These are phyloP conservation scores for Drosophila melanogaster DNA, from an alignment of 1,140 invertebrate species.

Conservation along the genomic window Release_6_plus_ISO1_MT NT_033777.3:20030001-20030500, in stretches of 20 bases:
- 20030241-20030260: constrained; percentile 80
- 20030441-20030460: constrained; percentile 11
- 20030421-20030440: constrained; percentile 5
- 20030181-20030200: constrained; percentile 71
- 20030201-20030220: background rate
- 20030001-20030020: constrained; percentile 13
- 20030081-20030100: constrained; percentile 88
- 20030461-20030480: constrained; percentile 2
- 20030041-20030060: constrained; percentile 56
- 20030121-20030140: constrained; percentile 85
- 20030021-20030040: background rate
- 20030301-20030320: constrained; percentile 72
- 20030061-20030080: constrained; percentile 87
- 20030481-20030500: constrained; percentile 52
- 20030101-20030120: constrained; percentile 90
- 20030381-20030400: constrained; percentile 11
- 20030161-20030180: constrained; percentile 75
- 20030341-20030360: constrained; percentile 55
- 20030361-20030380: constrained; percentile 57
- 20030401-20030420: background rate
- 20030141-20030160: constrained; percentile 80
- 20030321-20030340: constrained; percentile 83
- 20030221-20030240: fast-evolving
- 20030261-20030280: constrained; percentile 75
- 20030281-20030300: constrained; percentile 79